Base-by-base conservation (phyloP, 2,113 vertebrate species). In the Platichthys flesus region DNA sequence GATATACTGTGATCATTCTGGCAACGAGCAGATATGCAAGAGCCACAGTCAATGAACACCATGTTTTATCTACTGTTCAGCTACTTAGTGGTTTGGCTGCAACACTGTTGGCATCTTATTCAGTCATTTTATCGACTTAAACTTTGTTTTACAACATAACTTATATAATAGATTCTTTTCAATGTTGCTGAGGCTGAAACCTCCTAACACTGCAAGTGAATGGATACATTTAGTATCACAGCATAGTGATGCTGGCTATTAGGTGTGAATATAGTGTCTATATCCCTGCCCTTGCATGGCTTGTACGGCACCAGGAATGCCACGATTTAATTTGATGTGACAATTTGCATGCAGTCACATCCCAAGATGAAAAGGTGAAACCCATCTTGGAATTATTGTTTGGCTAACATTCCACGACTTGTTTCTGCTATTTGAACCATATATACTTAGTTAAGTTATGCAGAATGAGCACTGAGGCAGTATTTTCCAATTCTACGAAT, bases 331-430 rank as follows among this genome's bases (percentile, higher is more conserved):
- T 60, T 52, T 79, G 18, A 72, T 58, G 88, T 91, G 85, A 80
- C 67, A 72, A 31, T 87, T 68, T 94, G 95, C 95, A 96, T 94
- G 94, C 52, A n/a, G 63, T 81, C 77, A 59, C 56, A 35, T 79
- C 77, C 51, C 77, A 82, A 87, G 61, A 88, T 90, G 54, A 67
- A n/a, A 67, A 54, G 4, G 2, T 63, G 31, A 64, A 81, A 79
- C 54, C 23, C 74, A 86, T 85, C 70, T 85, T 84, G 59, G 78
- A 67, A 51, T 84, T 37, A 26, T 52, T 54, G n/a, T 78, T 61
- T 52, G 62, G 16, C 55, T 31, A 24, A 51, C 57, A 55, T 63
- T 35, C 37, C n/a, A n/a, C 28, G 65, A 57, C 24, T 71, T 49
- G 31, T 67, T 31, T 7, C 40, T 60, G 18, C 24, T 24, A 52